phyloP scores from a whole-genome alignment of 2,797 vertebrate genomes.

The Thamnophis elegans region DNA sequence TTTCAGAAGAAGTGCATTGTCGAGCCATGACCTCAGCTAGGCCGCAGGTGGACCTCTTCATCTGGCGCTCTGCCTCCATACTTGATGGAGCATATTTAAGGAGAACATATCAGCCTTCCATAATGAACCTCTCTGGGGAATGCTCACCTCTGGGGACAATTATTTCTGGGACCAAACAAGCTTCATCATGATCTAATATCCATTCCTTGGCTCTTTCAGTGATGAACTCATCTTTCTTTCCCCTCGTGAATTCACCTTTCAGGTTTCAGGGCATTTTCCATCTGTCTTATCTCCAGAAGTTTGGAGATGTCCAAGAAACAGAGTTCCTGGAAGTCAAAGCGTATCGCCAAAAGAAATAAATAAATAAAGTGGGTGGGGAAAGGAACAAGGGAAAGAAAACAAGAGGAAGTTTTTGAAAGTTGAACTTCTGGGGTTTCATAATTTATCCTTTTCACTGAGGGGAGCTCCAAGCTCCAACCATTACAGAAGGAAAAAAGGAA shows the following conservation, averaged over 20 bases:
- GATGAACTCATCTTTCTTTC: constrained; percentile 31
- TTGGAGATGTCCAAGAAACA: accelerated
- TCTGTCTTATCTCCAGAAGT: accelerated
- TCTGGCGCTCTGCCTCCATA: not conserved
- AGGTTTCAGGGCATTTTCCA: not conserved
- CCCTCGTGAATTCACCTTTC: constrained; percentile 32
- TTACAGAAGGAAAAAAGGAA: accelerated
- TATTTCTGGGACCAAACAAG: constrained; percentile 8
- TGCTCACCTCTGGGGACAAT: accelerated
- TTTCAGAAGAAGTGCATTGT: not conserved
- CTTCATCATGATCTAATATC: constrained; percentile 38
- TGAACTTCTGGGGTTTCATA: not conserved
- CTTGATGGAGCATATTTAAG: not conserved
- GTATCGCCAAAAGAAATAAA: not conserved
- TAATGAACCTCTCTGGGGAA: constrained; percentile 5
- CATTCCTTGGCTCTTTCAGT: constrained; percentile 23
- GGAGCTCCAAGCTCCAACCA: not conserved
- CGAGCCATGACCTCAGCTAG: not conserved
- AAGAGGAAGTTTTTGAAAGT: not conserved
- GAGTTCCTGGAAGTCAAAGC: accelerated
- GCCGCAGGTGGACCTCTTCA: accelerated
- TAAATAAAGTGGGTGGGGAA: not conserved
- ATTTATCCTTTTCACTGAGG: accelerated
- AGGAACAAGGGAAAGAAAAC: not conserved
- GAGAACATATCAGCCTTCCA: not conserved